phyloP scores from a whole-genome alignment of 2,113 vertebrate species.

The Anser cygnoides region DNA sequence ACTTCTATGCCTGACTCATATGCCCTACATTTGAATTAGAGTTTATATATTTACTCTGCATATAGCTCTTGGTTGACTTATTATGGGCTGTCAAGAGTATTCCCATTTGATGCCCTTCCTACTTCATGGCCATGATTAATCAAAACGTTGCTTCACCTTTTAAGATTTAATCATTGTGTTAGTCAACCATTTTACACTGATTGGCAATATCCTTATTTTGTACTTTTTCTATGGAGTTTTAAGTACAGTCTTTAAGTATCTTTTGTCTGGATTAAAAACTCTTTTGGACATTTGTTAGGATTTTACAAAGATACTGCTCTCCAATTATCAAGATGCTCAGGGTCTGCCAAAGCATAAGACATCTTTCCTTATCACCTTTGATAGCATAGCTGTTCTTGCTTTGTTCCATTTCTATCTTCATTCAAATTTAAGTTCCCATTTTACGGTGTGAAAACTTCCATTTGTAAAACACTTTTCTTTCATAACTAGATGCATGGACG shows the following conservation, averaged over 20 bases:
- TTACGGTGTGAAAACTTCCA: neutral
- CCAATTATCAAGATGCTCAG: neutral
- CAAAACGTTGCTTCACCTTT: neutral
- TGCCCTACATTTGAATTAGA: neutral
- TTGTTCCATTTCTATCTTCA: neutral
- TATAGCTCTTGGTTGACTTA: neutral
- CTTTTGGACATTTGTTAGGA: neutral
- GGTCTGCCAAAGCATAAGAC: neutral
- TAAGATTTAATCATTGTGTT: neutral
- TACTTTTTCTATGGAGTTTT: neutral
- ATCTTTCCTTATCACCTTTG: neutral
- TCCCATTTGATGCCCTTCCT: neutral
- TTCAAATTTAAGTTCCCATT: neutral
- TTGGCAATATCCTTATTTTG: neutral
- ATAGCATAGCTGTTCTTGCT: neutral
- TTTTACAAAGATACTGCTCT: neutral
- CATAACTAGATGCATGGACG: neutral
- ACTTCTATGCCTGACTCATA: neutral
- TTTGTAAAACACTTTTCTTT: neutral
- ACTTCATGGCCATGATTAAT: neutral
- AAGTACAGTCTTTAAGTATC: neutral
- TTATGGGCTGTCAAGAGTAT: constrained; percentile 6
- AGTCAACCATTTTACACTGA: neutral
- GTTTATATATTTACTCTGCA: neutral
- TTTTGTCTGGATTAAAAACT: neutral